These are phyloP conservation scores for Leptodirus hochenwartii DNA, from an alignment of 2,888 invertebrate genomes.

Conservation along the genomic window DNA sequence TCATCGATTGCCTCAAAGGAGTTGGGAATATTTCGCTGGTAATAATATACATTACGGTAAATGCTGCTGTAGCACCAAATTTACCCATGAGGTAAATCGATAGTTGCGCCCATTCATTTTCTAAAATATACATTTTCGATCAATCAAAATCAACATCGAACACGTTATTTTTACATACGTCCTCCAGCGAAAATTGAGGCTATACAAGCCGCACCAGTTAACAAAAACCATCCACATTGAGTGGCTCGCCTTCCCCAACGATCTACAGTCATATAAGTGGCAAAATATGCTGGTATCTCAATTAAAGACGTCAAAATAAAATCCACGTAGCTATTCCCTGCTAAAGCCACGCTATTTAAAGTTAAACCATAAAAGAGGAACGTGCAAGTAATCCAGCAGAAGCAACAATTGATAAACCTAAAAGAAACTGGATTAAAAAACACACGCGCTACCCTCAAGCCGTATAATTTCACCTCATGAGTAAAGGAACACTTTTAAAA, in stretches of 20 bases:
- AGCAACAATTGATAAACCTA: slow-evolving; percentile 46
- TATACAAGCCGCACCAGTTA: slow-evolving; percentile 42
- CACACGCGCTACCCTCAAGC: too few species aligned
- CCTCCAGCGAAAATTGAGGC: slow-evolving; percentile 36
- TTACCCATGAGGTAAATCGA: slow-evolving; percentile 40
- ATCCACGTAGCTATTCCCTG: slow-evolving; percentile 59
- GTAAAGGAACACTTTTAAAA: slow-evolving; percentile 32
- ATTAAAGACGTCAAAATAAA: slow-evolving; percentile 48
- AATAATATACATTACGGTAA: slow-evolving; percentile 45
- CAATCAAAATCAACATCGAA: slow-evolving; percentile 1
- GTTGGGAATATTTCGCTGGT: slow-evolving; percentile 54
- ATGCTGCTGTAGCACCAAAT: slow-evolving; percentile 44
- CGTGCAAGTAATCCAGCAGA: slow-evolving; percentile 64
- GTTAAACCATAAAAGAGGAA: slow-evolving; percentile 68
- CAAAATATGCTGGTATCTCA: slow-evolving; percentile 55
- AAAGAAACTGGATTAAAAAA: too few species aligned
- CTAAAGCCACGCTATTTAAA: slow-evolving; percentile 54
- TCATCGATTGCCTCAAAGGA: slow-evolving; percentile 37
- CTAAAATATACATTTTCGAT: slow-evolving; percentile 22
- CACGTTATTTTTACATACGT: slow-evolving; percentile 1
- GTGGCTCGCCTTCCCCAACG: slow-evolving; percentile 43
- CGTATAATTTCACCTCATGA: too few species aligned
- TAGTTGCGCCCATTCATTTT: slow-evolving; percentile 31
- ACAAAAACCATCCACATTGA: slow-evolving; percentile 38
- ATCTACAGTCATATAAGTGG: slow-evolving; percentile 43